Percentiles rank a stretch among this genome's conserved stretches.
phyloP scores from a whole-genome alignment of 2,113 vertebrate genomes.

The Callithrix jacchus region DNA sequence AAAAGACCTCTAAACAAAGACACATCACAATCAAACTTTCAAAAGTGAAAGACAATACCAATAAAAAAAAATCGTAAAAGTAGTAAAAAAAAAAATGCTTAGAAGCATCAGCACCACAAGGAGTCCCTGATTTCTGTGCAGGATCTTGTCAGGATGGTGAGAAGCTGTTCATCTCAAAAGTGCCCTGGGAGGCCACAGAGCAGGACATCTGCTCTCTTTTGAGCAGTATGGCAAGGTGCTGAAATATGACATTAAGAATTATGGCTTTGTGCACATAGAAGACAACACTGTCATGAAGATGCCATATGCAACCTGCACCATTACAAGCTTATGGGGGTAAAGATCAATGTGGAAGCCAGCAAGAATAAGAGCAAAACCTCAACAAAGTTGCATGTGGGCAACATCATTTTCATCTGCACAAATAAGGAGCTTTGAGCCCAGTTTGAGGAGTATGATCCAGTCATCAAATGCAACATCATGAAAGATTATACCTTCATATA shows the following conservation, averaged over 20 bases:
- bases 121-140: background rate
- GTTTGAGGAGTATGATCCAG: constrained; percentile 94
- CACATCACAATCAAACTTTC: background rate
- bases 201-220: constrained; percentile 92
- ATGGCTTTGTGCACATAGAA: constrained; percentile 97
- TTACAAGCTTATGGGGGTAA: constrained; percentile 93
- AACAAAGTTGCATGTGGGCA: constrained; percentile 96
- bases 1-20: background rate
- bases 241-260: constrained; percentile 97
- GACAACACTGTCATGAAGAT: constrained; percentile 90
- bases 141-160: constrained; percentile 89
- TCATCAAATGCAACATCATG: constrained; percentile 96
- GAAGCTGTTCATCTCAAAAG: constrained; percentile 97
- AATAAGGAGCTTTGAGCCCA: constrained; percentile 95
- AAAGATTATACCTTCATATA: constrained; percentile 98
- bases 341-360: constrained; percentile 89
- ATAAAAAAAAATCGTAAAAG: background rate
- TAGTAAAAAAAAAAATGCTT: too few relatives aligned
- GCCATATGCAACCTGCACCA: constrained; percentile 97
- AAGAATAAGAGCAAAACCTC: constrained; percentile 88
- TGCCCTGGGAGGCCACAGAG: constrained; percentile 92
- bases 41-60: background rate
- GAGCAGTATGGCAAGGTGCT: constrained; percentile 96
- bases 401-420: constrained; percentile 91
- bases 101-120: too few relatives aligned